Percentiles rank a stretch among this genome's conserved stretches.
These are phyloP conservation scores for Siderastrea radians DNA, from an alignment of 92 coral and sea anemone genomes.

Conservation along the genomic window DNA sequence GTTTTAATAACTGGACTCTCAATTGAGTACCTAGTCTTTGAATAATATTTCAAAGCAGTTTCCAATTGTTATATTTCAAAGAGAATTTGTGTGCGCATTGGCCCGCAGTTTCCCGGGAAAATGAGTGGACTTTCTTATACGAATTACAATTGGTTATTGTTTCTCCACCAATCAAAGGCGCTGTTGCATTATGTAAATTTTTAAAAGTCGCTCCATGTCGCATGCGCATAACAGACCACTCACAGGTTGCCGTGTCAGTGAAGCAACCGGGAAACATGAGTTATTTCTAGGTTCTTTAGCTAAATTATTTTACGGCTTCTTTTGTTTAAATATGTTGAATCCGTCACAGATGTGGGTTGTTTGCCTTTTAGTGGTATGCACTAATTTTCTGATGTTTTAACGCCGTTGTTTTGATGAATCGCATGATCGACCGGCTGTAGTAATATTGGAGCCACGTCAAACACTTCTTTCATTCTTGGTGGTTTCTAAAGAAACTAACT, in stretches of 20 bases:
- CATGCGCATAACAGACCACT: constrained; percentile 86
- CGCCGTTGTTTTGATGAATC: constrained; percentile 18
- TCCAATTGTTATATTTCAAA: too few species aligned
- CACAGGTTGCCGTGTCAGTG: constrained; percentile 88
- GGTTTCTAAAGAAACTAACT: constrained; percentile 32
- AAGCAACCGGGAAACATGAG: constrained; percentile 73
- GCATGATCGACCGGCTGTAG: constrained; percentile 11
- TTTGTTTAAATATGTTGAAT: constrained; percentile 74
- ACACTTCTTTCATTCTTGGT: not conserved
- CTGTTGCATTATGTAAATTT: constrained; percentile 6
- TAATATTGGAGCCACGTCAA: constrained; percentile 18
- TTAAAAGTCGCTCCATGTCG: constrained; percentile 43
- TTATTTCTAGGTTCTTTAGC: constrained; percentile 18
- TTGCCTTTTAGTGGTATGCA: constrained; percentile 70
- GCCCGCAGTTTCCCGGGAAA: not conserved
- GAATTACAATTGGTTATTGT: constrained; percentile 17
- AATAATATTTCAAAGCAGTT: too few species aligned
- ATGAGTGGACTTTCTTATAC: not conserved
- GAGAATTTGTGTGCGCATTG: not conserved
- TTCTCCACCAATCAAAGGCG: constrained; percentile 27
- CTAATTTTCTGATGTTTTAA: constrained; percentile 21
- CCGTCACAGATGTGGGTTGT: constrained; percentile 71
- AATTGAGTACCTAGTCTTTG: too few species aligned
- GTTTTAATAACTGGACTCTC: too few species aligned
- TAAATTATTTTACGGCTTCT: constrained; percentile 33